Percentiles rank a stretch among this genome's conserved stretches.
Conservation (phyloP, 2,113 vertebrate genomes). For the Sceloporus tristichus region DNA sequence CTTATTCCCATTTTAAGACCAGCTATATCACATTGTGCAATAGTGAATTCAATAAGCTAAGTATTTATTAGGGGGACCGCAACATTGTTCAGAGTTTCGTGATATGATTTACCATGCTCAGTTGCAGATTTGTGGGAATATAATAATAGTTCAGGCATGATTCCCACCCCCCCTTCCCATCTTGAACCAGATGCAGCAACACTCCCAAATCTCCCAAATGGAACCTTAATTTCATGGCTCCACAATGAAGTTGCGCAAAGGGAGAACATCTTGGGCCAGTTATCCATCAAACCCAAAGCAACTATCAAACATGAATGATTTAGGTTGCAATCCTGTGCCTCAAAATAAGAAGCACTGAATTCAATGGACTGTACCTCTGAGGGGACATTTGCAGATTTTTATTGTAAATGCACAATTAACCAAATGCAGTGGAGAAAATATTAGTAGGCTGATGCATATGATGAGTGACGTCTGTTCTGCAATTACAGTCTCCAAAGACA, state of each 20-base stretch:
- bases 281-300: neutral
- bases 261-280: neutral
- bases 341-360: neutral
- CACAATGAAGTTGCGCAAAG: neutral
- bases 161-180: no score
- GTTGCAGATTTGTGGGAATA: neutral
- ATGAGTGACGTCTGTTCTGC: conserved; percentile 45
- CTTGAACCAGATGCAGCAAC: no score
- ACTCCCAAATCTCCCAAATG: neutral
- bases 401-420: conserved; percentile 38
- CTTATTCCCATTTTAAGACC: no score
- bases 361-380: neutral
- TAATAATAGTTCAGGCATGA: neutral
- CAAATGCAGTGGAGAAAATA: conserved; percentile 23
- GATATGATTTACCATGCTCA: neutral
- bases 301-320: conserved; percentile 20
- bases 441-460: neutral
- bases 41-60: no score
- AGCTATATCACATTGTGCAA: no score
- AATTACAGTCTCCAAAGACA: conserved; percentile 36
- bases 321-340: neutral
- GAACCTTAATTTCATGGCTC: neutral
- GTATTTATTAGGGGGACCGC: no score
- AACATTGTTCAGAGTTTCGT: neutral
- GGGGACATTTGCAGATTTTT: neutral